A percentile compares a stretch with the other conserved stretches of the same genome.
These are phyloP conservation scores for Schizopygopsis pylzovi DNA, from an alignment of 2,797 vertebrate genomes.

Conservation along the genomic window DNA sequence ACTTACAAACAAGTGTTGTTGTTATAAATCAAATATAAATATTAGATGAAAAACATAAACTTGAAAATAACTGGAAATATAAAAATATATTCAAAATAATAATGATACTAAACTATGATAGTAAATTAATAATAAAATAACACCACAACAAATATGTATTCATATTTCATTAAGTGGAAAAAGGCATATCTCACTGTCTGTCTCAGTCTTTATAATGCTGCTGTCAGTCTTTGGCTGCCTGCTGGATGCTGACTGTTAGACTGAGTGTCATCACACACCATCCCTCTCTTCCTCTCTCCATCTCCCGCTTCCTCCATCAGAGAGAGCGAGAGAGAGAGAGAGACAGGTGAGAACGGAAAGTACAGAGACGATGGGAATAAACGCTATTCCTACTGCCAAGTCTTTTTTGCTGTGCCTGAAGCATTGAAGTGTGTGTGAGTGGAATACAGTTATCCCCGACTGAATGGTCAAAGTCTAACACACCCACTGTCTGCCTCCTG, in stretches of 20 bases:
- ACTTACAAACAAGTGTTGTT: neutral
- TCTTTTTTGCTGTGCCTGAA: constrained; percentile 23
- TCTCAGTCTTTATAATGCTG: constrained; percentile 39
- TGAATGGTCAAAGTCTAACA: constrained; percentile 20
- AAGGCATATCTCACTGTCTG: constrained; percentile 30
- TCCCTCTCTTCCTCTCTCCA: constrained; percentile 1
- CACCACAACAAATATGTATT: neutral
- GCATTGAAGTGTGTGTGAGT: constrained; percentile 41
- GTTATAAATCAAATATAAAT: neutral
- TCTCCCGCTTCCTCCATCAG: neutral
- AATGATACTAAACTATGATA: neutral
- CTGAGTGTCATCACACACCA: constrained; percentile 9
- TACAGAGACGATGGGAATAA: constrained; percentile 19
- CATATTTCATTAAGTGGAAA: neutral
- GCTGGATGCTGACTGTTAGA: constrained; percentile 41
- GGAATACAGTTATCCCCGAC: constrained; percentile 32
- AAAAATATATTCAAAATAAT: neutral
- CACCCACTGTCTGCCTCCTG: neutral
- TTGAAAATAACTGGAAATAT: neutral
- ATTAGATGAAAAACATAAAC: neutral
- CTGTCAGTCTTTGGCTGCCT: constrained; percentile 43
- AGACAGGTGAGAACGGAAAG: constrained; percentile 35
- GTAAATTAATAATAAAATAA: neutral
- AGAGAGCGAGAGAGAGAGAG: constrained; percentile 1
- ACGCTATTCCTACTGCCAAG: constrained; percentile 24